Conservation (phyloP, 2,113 vertebrate species). For the Chionis minor region DNA sequence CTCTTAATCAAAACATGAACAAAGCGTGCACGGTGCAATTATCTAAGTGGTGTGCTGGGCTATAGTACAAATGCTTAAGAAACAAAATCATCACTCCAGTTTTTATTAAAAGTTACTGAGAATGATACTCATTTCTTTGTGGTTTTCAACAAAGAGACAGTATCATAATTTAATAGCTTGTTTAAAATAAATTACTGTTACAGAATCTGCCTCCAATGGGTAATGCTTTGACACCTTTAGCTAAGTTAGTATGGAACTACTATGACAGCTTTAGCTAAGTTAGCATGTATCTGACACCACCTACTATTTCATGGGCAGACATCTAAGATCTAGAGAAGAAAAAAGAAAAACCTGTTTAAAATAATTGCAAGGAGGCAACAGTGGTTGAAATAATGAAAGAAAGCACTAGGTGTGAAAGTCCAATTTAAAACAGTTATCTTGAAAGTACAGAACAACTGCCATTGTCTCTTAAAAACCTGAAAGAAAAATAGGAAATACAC, state of each 20-base stretch:
- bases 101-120: neutral
- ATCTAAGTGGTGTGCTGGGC: neutral
- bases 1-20: neutral
- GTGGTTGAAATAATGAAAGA: neutral
- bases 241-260: neutral
- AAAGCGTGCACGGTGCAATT: neutral
- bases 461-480: neutral
- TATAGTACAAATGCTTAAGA: neutral
- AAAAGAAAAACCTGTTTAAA: neutral
- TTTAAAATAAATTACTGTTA: neutral
- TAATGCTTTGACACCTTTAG: neutral
- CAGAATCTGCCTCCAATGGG: neutral
- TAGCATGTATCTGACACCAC: neutral
- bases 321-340: neutral
- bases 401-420: neutral
- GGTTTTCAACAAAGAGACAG: neutral
- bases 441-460: neutral
- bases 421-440: neutral
- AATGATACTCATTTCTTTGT: neutral
- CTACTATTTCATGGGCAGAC: neutral
- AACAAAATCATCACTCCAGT: neutral
- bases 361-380: neutral
- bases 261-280: neutral
- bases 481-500: neutral
- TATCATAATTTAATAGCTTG: neutral